A percentile compares a stretch with the other conserved stretches of the same genome.
phyloP scores from a whole-genome alignment of 64 coral and sea anemone species.

The Anthopleura sola region DNA sequence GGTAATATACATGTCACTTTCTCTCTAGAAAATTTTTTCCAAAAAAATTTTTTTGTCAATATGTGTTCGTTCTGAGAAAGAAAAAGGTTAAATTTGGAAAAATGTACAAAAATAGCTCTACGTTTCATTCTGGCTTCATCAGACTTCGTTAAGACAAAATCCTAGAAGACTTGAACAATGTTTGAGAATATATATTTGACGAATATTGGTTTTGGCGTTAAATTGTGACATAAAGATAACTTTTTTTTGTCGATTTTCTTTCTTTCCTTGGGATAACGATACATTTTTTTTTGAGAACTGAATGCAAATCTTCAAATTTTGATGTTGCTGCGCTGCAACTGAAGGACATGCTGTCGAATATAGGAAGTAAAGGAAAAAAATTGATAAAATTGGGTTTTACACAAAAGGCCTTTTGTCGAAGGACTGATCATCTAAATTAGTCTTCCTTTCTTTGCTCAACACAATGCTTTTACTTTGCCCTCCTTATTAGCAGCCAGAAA shows the following conservation, averaged over 20 bases:
- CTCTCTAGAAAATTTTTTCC: neutral
- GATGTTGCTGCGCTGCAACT: neutral
- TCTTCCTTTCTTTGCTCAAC: neutral
- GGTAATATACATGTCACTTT: neutral
- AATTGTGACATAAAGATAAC: neutral
- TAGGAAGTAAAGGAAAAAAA: neutral
- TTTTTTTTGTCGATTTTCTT: neutral
- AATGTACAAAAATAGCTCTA: neutral
- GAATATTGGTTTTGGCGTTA: neutral
- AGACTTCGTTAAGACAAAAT: neutral
- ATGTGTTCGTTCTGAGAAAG: neutral
- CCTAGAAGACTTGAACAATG: neutral
- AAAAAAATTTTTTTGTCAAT: neutral
- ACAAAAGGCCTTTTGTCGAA: neutral
- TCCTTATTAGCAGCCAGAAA: slow-evolving; percentile 15
- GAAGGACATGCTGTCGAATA: neutral
- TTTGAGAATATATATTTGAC: neutral
- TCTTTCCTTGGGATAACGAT: neutral
- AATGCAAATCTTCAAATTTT: neutral
- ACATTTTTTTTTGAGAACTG: neutral
- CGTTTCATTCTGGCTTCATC: neutral
- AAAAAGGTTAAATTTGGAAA: neutral
- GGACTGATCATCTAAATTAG: neutral
- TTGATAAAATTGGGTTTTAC: neutral
- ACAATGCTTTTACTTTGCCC: slow-evolving; percentile 10